Evolutionary conservation across 1,140 invertebrate species (phyloP).

Genomic region (Drosophila suzukii): DNA sequence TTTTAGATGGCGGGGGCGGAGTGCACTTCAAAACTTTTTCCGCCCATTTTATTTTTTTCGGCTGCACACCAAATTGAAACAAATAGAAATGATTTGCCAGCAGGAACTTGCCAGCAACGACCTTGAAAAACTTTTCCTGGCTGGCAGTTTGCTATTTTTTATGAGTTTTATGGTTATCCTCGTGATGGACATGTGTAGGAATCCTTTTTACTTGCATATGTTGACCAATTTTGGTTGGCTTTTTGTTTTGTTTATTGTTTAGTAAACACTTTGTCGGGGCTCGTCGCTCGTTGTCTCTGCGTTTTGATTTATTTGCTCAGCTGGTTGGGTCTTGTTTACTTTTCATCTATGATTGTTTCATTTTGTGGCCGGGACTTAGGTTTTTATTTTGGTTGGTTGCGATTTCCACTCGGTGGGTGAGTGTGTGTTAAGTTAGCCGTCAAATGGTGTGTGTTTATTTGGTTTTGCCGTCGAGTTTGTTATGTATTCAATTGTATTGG

Average conservation of each 20-base stretch:
- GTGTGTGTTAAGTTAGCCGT: conserved; percentile 16
- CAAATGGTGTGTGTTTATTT: conserved; percentile 15
- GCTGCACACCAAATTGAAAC: conserved; percentile 57
- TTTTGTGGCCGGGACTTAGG: conserved; percentile 30
- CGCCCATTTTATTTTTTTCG: conserved; percentile 46
- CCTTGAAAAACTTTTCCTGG: conserved; percentile 64
- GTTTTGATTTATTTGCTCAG: conserved; percentile 62
- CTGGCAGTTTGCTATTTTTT: conserved; percentile 32
- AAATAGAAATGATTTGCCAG: conserved; percentile 68
- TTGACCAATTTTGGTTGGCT: conserved; percentile 32
- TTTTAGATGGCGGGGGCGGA: conserved; percentile 32
- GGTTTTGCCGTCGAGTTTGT: neutral
- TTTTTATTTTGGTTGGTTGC: conserved; percentile 15
- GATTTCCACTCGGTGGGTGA: conserved; percentile 6
- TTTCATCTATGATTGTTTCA: conserved; percentile 46
- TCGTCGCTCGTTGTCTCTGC: conserved; percentile 3
- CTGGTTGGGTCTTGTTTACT: conserved; percentile 33
- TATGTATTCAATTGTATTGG: neutral
- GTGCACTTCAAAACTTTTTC: conserved; percentile 49
- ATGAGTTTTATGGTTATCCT: conserved; percentile 38
- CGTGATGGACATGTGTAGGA: conserved; percentile 38
- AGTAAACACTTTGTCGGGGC: conserved; percentile 37
- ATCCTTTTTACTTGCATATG: conserved; percentile 38
- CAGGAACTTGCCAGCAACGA: conserved; percentile 52
- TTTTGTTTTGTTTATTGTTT: conserved; percentile 60